Conservation (phyloP, 2,888 invertebrate genomes). For the Limenitis camilla region DNA sequence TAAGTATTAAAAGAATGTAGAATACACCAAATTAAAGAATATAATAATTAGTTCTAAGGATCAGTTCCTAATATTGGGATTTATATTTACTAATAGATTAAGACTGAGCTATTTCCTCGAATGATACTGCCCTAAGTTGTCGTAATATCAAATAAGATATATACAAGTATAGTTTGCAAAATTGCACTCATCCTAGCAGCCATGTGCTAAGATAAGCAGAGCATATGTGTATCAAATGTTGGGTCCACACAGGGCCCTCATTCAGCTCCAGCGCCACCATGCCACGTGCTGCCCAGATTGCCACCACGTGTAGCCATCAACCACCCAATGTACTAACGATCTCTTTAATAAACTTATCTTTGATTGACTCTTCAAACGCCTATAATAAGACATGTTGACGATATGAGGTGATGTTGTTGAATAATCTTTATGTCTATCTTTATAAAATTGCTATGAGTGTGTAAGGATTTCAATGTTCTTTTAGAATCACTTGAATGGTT, state of each 20-base stretch:
- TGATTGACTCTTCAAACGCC: conserved; percentile 19
- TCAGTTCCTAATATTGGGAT: no score
- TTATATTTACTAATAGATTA: no score
- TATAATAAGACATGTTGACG: conserved; percentile 10
- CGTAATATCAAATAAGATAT: conserved; percentile 3
- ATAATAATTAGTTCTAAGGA: no score
- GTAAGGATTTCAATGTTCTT: no score
- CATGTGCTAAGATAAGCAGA: conserved; percentile 29
- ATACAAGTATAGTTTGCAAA: conserved; percentile 12
- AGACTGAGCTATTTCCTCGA: no score
- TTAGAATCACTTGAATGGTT: no score
- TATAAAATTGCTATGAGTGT: no score
- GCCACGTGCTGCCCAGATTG: conserved; percentile 61
- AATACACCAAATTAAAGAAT: no score
- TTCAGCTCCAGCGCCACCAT: conserved; percentile 40
- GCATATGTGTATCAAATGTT: conserved; percentile 53
- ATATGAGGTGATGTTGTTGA: neutral
- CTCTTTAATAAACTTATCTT: conserved; percentile 26
- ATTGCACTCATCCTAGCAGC: conserved; percentile 22
- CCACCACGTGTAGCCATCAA: conserved; percentile 42
- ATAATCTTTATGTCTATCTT: neutral
- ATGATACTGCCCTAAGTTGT: neutral
- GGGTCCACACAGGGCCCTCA: conserved; percentile 51
- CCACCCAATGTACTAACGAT: conserved; percentile 27
- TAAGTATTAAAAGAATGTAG: no score